Evolutionary conservation across 2,113 vertebrate species (phyloP), one percentile per base, ranked within the genome.

Genomic region (Datnioides undecimradiatus): DNA sequence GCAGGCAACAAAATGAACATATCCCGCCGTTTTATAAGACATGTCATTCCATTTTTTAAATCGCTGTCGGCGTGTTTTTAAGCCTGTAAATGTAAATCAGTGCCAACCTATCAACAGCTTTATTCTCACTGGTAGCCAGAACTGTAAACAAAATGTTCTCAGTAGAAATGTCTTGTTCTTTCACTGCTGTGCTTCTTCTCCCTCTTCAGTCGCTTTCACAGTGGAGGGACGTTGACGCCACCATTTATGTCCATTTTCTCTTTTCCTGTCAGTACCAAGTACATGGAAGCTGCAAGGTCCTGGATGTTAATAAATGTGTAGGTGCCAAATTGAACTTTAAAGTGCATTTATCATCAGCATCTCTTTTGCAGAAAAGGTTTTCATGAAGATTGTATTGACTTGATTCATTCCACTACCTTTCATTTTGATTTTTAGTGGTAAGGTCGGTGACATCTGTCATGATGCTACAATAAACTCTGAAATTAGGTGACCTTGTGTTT

Each of bases 271-370:
- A 14, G 38, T 84, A 78, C 60, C 31, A 72, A 83, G 57, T 81
- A 70, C 45, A 60, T 65, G 57, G 23, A 81, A 79, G 57, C 79
- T 83, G 62, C 73, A 70, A 84, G 77, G 54, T 90, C 74, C 75
- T 78, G 81, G 77, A 52, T 90, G 84, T 88, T 74, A 79, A 86
- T 87, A 87, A 87, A 91, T 85, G 58, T 89, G 80, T 91, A 88
- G 85, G 84, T 93, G 90, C 93, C 92, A 94, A 93, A 93, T 87
- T 41, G 46, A 58, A 70, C 59, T 51, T 41, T 29, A 21, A 54
- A 69, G 78, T 88, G 76, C 63, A 62, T 73, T 82, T 63, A 68
- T 65, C 48, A 76, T 68, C 73, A 83, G 80, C 79, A 34, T 64
- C 48, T 55, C 70, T 79, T 77, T 88, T 29, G 34, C 66, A 73